phyloP scores from a whole-genome alignment of 2,888 invertebrate species.

The Caenorhabditis wallacei region DNA sequence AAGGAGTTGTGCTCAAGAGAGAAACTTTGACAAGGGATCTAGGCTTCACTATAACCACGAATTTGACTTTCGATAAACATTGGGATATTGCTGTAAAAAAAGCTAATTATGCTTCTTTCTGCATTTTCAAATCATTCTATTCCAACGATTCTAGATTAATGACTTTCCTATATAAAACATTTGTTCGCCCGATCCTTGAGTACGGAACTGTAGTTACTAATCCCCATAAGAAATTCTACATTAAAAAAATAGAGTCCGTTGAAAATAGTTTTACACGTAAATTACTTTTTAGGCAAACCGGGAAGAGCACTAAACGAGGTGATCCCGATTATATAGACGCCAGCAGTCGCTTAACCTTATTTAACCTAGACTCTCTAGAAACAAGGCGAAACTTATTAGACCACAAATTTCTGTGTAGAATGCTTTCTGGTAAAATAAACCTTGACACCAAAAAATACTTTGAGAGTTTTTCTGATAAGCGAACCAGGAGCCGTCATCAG shows the following conservation, averaged over 20 bases:
- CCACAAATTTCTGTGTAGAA: no score
- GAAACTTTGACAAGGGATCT: neutral
- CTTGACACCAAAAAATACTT: no score
- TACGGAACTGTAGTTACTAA: neutral
- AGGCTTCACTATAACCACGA: neutral
- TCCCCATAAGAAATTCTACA: neutral
- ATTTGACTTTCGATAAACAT: neutral
- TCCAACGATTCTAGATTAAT: neutral
- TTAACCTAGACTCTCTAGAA: no score
- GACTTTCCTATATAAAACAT: neutral
- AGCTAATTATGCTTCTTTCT: neutral
- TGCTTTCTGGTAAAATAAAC: no score
- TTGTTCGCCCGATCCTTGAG: neutral
- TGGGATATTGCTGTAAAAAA: neutral
- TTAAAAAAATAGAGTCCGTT: neutral
- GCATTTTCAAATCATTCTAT: neutral
- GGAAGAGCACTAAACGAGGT: no score
- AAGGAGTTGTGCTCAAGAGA: neutral
- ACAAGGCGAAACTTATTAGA: no score
- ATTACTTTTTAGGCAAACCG: no score
- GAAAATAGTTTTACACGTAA: neutral
- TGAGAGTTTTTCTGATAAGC: no score
- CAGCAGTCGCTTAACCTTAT: no score
- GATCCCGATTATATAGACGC: no score
- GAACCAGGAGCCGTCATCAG: no score